phyloP scores from a whole-genome alignment of 2,797 vertebrate genomes.

The Distichodus sexfasciatus region DNA sequence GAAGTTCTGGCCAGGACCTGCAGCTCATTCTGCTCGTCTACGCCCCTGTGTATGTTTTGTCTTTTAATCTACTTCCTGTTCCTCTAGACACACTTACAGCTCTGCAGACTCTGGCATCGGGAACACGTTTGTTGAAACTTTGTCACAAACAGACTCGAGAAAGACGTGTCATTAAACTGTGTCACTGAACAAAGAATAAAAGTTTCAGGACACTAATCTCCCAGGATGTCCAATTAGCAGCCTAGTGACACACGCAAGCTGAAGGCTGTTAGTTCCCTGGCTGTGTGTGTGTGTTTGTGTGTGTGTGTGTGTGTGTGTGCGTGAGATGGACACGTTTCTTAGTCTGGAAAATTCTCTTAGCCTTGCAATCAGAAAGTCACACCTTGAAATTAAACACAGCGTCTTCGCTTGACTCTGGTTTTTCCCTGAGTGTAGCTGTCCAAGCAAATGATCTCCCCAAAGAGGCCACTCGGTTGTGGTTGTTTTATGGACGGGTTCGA shows the following conservation, averaged over 20 bases:
- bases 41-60: background rate
- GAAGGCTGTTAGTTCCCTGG: too few relatives aligned
- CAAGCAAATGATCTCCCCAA: background rate
- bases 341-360: background rate
- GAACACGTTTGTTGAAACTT: background rate
- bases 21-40: conserved; percentile 7
- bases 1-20: background rate
- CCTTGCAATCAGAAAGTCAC: conserved; percentile 6
- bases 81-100: background rate
- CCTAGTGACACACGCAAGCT: background rate
- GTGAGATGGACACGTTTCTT: background rate
- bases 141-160: background rate
- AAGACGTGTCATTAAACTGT: background rate
- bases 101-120: background rate
- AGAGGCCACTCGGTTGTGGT: background rate
- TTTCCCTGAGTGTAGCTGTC: background rate
- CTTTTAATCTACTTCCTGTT: conserved; percentile 17
- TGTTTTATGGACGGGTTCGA: background rate
- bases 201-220: background rate
- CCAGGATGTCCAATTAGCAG: conserved; percentile 5
- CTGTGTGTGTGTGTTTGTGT: background rate
- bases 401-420: background rate
- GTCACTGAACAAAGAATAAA: background rate
- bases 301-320: background rate
- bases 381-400: conserved; percentile 18